Conservation (phyloP, 2,797 vertebrate genomes). For the Lepus townsendii region DNA sequence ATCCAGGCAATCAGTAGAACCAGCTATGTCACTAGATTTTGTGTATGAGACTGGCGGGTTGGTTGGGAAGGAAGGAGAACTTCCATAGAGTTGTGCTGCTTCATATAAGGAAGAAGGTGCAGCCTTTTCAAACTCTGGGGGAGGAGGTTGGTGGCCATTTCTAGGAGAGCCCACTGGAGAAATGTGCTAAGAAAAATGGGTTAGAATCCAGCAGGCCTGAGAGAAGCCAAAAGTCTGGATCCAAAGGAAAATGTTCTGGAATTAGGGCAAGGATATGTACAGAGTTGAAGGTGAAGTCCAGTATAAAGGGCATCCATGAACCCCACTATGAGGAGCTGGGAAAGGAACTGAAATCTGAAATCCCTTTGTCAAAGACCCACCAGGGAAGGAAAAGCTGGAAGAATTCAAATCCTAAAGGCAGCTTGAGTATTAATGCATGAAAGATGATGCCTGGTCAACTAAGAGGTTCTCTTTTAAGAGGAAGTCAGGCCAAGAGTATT, state of each 20-base stretch:
- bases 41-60: not conserved
- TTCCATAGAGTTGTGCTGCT: not conserved
- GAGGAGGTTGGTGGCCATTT: not conserved
- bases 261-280: not conserved
- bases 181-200: constrained; percentile 17
- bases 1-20: constrained; percentile 18
- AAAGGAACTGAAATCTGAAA: not conserved
- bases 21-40: not conserved
- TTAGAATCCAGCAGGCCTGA: not conserved
- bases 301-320: not conserved
- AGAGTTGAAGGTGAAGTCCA: not conserved
- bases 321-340: not conserved
- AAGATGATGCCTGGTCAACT: not conserved
- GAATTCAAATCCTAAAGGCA: constrained; percentile 18
- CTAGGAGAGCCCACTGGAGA: not conserved
- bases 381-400: not conserved
- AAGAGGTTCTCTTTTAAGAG: constrained; percentile 11
- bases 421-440: not conserved
- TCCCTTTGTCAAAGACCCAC: not conserved
- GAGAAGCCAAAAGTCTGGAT: constrained; percentile 49
- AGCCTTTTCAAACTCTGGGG: not conserved
- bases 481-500: constrained; percentile 1
- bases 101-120: not conserved
- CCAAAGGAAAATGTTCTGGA: constrained; percentile 15
- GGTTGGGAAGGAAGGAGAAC: not conserved